Evolutionary conservation across 2,113 vertebrate species (phyloP), one percentile per base, ranked within the genome.

Genomic region (Oceanodroma tethys): DNA sequence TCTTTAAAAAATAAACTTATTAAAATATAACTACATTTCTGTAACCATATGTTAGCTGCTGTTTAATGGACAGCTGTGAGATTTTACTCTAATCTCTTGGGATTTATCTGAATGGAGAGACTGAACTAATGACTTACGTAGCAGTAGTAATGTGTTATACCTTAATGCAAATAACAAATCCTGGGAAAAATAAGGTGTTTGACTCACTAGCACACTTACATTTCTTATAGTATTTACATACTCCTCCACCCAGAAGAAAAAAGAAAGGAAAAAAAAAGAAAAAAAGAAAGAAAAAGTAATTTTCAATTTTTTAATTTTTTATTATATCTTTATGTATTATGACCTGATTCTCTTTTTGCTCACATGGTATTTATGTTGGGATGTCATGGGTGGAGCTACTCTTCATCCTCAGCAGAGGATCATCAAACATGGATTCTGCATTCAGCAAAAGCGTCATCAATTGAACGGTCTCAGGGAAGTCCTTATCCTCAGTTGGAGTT

Each of bases 1-100:
- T 71, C 50, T 93, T 95, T 93, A 47, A 73, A 96, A 92, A 90
- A 75, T 60, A 91, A 80, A 86, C 13, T 81, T 93, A 80, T 76
- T 29, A 74, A 94, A 90, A 94, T 82, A 78, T 71, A 87, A 56
- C 25, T 81, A 80, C 29, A 66, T 84, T 96, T 95, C 70, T 79
- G 43, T 60, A 90, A 66, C 71, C 55, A 62, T 84, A 79, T 88
- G 81, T 93, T 96, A 95, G 53, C 75, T 88, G 58, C 58, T 94
- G 43, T 92, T 90, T 88, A 97, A 95, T 82, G 47, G 94, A 66
- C 60, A 97, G 65, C 16, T 58, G 65, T 2, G 5, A 88, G 79
- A 91, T 90, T 90, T 88, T 96, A 78, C 42, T 84, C 45, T 88
- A 58, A 88, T 85, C 45, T 91, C n/a, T 48, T 84, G 36, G 72